Conservation (phyloP, 2,888 invertebrate species). For the Dryobota labecula region DNA sequence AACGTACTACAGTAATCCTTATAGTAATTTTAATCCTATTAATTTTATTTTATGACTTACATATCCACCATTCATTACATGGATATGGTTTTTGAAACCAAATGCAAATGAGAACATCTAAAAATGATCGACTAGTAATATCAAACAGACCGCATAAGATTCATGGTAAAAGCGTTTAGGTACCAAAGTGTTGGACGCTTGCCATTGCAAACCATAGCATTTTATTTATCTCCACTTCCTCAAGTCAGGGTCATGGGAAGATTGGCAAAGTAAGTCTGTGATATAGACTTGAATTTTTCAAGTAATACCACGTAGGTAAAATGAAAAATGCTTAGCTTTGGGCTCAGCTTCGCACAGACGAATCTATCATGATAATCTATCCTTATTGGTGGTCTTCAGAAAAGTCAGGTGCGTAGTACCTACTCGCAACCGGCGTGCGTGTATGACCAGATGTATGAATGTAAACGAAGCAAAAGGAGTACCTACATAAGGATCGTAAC, state of each 20-base stretch:
- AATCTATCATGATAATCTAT: not conserved
- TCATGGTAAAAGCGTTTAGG: not conserved
- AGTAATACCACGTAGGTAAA: not conserved
- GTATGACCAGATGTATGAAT: not conserved
- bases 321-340: not conserved
- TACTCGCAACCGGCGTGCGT: not conserved
- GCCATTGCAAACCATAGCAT: constrained; percentile 48
- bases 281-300: not conserved
- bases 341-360: too few relatives aligned
- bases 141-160: constrained; percentile 12
- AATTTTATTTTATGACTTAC: too few relatives aligned
- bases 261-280: constrained; percentile 10
- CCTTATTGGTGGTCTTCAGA: not conserved
- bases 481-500: too few relatives aligned
- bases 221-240: constrained; percentile 53
- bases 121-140: constrained; percentile 17
- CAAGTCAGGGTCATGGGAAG: constrained; percentile 38
- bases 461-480: not conserved
- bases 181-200: constrained; percentile 37
- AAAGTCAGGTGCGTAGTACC: not conserved
- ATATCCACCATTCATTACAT: not conserved
- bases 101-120: constrained; percentile 6
- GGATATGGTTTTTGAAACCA: not conserved
- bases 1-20: not conserved
- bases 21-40: not conserved